Evolutionary conservation across 2,113 vertebrate genomes (phyloP).

Genomic region (Ictalurus punctatus): DNA sequence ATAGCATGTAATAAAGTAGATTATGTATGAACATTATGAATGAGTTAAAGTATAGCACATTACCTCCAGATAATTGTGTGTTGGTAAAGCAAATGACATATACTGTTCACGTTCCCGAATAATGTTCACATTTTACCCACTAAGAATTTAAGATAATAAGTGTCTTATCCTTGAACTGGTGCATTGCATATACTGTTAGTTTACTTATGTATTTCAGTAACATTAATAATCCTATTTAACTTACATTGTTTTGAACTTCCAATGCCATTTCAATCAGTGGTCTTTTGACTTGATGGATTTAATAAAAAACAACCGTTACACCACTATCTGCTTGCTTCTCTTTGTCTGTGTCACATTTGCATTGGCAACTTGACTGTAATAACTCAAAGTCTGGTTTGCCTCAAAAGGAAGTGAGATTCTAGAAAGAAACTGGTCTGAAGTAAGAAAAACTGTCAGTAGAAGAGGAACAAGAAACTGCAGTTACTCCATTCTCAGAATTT

Average conservation of each 20-base stretch:
- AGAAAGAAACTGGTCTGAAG: constrained; percentile 39
- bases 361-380: constrained; percentile 21
- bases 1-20: not conserved
- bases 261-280: constrained; percentile 20
- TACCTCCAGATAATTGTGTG: not conserved
- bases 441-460: constrained; percentile 41
- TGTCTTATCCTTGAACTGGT: not conserved
- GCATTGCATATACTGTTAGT: not conserved
- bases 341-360: constrained; percentile 25
- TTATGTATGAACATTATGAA: not conserved
- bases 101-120: not conserved
- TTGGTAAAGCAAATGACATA: not conserved
- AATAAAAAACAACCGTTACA: constrained; percentile 32
- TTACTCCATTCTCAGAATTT: constrained; percentile 30
- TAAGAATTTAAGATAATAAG: not conserved
- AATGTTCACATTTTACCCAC: not conserved
- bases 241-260: not conserved
- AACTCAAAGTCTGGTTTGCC: constrained; percentile 12
- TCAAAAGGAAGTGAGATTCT: constrained; percentile 39
- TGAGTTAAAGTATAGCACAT: not conserved
- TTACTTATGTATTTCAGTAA: not conserved
- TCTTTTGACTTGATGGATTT: not conserved
- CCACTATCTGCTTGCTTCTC: constrained; percentile 31
- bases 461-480: constrained; percentile 43
- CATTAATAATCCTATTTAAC: not conserved